Evolutionary conservation across 92 coral and sea anemone genomes (phyloP).

Genomic region (Meandrina meandrites): DNA sequence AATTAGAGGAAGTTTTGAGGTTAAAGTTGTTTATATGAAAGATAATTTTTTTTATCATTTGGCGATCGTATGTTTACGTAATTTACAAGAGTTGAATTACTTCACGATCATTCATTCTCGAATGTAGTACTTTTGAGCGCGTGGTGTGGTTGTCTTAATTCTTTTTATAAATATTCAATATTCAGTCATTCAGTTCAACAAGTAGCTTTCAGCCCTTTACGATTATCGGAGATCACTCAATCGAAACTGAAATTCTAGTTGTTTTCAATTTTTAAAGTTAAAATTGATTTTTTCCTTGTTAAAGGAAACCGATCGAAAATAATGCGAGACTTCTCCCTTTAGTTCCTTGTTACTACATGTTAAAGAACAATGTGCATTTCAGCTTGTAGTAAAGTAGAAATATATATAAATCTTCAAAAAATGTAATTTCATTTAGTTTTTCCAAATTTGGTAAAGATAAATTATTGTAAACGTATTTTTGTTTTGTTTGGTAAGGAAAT

Average conservation of each 20-base stretch:
- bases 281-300: neutral
- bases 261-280: neutral
- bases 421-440: neutral
- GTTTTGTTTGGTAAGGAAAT: neutral
- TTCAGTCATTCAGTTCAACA: neutral
- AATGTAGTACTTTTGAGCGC: slow-evolving; percentile 1
- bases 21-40: neutral
- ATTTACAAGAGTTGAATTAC: slow-evolving; percentile 6
- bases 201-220: neutral
- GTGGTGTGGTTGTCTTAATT: slow-evolving; percentile 22
- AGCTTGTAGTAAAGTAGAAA: neutral
- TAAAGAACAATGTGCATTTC: neutral
- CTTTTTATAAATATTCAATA: slow-evolving; percentile 1
- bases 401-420: neutral
- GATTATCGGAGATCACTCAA: neutral
- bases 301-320: neutral
- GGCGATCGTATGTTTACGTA: slow-evolving; percentile 11
- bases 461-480: neutral
- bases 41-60: neutral
- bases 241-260: neutral
- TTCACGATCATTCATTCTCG: neutral
- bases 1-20: neutral
- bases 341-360: neutral
- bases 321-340: neutral
- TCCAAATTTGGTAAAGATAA: neutral